Evolutionary conservation across 2,888 invertebrate genomes (phyloP), one percentile per base, ranked within the genome.

Genomic region (Tanypteryx hageni): DNA sequence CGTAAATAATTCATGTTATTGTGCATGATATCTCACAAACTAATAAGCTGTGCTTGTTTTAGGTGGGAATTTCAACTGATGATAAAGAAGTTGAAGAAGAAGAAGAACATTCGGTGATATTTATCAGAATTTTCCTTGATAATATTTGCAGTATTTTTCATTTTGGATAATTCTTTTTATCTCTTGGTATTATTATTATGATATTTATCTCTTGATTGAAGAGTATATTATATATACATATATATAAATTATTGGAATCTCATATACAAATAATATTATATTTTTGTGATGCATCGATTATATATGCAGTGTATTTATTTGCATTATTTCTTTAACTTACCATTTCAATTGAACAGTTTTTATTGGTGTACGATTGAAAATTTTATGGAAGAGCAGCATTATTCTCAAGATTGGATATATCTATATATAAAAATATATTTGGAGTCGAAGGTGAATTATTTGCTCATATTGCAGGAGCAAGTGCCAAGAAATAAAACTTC

Each of bases 191-290:
- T 68, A 44, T 44, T 57, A 18, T 57, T 83, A 76, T 56, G 85
- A 86, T 61, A 56, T 44, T 64, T 89, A 61, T 18, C n/a, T 64
- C 44, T 89, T 68, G 27, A 89, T 89, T 89, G 61, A 13, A 64
- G 44, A 64, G 31, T 44, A 44, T 44, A 44, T 44, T 44, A 44
- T 44, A 44, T 44, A 44, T 44, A 44, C 5, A 44, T 44, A 44
- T 89, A 13, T 89, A 64, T 61, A 89, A 68, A 27, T 76, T 64
- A 89, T n/a, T 68, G 89, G 64, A 89, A 89, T 89, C 89, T 89
- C 89, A 44, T 64, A 68, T 44, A 89, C n/a, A n/a, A 64, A 89
- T 68, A 68, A 86, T 44, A 64, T 64, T 89, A 89, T 89, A 89
- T 89, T 89, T 89, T 89, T 89, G 64, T 89, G 89, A 89, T 64